These are phyloP conservation scores for Apeira syringaria DNA, from an alignment of 2,888 invertebrate genomes.

Conservation along the genomic window DNA sequence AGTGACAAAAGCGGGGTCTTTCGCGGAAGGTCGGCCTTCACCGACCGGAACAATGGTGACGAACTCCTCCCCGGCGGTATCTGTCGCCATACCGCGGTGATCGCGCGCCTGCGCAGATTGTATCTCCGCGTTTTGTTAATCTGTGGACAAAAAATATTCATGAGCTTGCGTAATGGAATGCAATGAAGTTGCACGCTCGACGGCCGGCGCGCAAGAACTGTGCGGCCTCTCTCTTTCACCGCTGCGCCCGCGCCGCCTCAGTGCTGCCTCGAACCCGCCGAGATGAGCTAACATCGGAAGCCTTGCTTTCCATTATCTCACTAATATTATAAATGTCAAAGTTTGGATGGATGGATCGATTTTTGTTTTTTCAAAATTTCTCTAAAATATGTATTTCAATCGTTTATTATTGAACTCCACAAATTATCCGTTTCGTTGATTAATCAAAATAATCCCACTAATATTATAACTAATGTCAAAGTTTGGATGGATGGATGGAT, in stretches of 20 bases:
- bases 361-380: too few species aligned
- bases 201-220: conserved; percentile 58
- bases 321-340: too few species aligned
- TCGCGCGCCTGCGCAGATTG: conserved; percentile 54
- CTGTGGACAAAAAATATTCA: conserved; percentile 71
- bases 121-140: conserved; percentile 57
- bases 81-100: conserved; percentile 76
- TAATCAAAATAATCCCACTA: too few species aligned
- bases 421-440: too few species aligned
- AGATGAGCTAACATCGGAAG: conserved; percentile 44
- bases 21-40: conserved; percentile 61
- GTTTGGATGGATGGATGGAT: too few species aligned
- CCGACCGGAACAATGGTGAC: conserved; percentile 85
- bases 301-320: conserved; percentile 11
- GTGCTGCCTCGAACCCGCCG: conserved; percentile 54
- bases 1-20: conserved; percentile 81
- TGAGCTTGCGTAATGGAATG: conserved; percentile 69
- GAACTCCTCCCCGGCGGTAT: conserved; percentile 76
- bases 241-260: conserved; percentile 51
- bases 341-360: too few species aligned
- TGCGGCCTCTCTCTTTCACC: conserved; percentile 73
- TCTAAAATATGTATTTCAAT: too few species aligned
- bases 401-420: too few species aligned
- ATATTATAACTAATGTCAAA: too few species aligned
- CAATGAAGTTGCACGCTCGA: conserved; percentile 55